These are phyloP conservation scores for Ptyas mucosa DNA, from an alignment of 2,113 vertebrate species.

Conservation along the genomic window DNA sequence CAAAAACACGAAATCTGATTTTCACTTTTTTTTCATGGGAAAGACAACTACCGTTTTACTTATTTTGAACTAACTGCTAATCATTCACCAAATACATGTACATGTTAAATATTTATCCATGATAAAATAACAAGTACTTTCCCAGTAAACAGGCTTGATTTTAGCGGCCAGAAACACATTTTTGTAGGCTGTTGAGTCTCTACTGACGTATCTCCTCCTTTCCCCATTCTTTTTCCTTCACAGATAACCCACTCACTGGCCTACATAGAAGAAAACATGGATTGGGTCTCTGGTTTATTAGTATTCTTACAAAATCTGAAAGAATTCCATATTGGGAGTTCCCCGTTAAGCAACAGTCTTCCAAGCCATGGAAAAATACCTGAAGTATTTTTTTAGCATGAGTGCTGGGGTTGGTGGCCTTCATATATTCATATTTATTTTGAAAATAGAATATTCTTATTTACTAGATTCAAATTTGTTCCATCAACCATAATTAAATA, in stretches of 20 bases:
- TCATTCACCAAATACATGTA: neutral
- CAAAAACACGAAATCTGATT: neutral
- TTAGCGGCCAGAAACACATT: neutral
- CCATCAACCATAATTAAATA: neutral
- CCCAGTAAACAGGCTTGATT: constrained; percentile 7
- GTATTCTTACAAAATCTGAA: neutral
- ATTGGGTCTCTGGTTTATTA: neutral
- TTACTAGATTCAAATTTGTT: neutral
- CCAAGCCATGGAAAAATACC: neutral
- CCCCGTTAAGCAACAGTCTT: neutral
- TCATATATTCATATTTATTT: neutral
- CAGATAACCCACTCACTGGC: neutral
- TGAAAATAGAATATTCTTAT: neutral
- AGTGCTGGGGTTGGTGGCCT: neutral
- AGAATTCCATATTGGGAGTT: neutral
- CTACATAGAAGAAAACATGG: no score
- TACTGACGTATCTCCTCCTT: neutral
- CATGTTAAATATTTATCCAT: neutral
- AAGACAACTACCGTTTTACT: neutral
- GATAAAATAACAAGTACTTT: constrained; percentile 26
- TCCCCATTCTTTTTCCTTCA: neutral
- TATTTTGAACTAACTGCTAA: neutral
- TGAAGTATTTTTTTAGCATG: neutral
- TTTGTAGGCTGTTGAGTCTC: neutral
- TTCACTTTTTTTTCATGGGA: neutral